Base-by-base conservation (phyloP, 2,888 invertebrate species). In the Odontocolon sp. region DNA sequence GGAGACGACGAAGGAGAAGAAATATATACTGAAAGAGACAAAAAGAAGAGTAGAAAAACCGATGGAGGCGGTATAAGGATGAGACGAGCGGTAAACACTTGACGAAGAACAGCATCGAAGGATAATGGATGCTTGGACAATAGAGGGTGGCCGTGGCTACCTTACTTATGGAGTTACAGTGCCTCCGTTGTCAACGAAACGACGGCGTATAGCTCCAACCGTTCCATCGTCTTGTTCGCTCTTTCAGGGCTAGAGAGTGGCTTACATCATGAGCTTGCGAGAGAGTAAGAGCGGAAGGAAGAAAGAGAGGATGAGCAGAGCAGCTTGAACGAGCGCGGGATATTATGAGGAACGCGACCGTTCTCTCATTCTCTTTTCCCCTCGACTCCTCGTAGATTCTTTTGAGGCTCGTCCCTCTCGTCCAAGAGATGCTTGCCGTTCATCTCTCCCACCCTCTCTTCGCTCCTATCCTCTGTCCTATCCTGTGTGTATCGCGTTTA, bases 71-170 rank as follows among this genome's bases (percentile, higher is more conserved):
- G 23, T n/a, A 71, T 23, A 26, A 18, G 38, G 61, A 28, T 38
- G 38, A 61, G 71, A 68, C 33, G 76, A 77, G 66, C 31, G 38
- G 67, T 71, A 76, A 76, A 72, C 77, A 73, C 79, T 79, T 66
- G 68, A 54, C 59, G 54, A 26, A 47, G 66, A 69, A 69, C 64
- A 75, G 75, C 61, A 72, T 77, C 45, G 75, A 64, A 72, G 66
- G 52, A 80, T 78, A 80, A 78, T 78, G 78, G 69, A 67, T 70
- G 56, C 16, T 50, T 45, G 71, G 70, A 80, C 78, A 78, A 80
- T 80, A 28, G 66, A 18, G 26, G 36, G 21, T 56, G 74, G 23
- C 42, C 21, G 31, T 33, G 14, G 31, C 54, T 47, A 9, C 74
- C 33, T 56, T 56, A 52, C 63, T 38, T 47, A 57, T 38, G 57